Percentiles rank a stretch among this genome's conserved stretches.
phyloP scores from a whole-genome alignment of 2,113 vertebrate species.

The Lampris megalopsis region DNA sequence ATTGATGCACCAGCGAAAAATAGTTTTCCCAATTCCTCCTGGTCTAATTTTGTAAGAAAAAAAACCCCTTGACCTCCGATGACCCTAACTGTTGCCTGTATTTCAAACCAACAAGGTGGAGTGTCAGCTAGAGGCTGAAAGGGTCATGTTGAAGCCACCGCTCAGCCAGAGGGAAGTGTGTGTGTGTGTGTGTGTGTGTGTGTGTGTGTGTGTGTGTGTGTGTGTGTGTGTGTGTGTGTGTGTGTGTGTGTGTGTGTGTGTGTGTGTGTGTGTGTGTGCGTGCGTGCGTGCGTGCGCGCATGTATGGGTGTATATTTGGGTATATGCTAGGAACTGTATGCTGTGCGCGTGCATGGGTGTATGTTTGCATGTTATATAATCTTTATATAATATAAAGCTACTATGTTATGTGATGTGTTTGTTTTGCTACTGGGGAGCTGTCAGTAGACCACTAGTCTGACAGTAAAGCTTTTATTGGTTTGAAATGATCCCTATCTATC shows the following conservation, averaged over 20 bases:
- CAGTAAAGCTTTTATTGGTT: too few relatives aligned
- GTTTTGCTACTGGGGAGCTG: too few relatives aligned
- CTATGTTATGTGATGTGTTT: too few relatives aligned
- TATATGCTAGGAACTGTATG: neutral
- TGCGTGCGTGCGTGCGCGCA: neutral
- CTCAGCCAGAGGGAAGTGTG: neutral
- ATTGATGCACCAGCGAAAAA: constrained; percentile 16
- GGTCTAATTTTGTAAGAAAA: constrained; percentile 18
- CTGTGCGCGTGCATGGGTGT: neutral
- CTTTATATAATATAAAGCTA: too few relatives aligned
- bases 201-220: constrained; percentile 2
- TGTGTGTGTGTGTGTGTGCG: neutral
- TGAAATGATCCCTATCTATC: neutral
- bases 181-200: neutral
- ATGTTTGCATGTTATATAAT: neutral
- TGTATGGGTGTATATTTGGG: neutral
- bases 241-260: neutral
- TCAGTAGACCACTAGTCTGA: too few relatives aligned
- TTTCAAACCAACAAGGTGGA: neutral
- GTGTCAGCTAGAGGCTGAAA: neutral
- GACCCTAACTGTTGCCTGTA: constrained; percentile 5
- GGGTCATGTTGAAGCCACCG: neutral
- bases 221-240: constrained; percentile 1
- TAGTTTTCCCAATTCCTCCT: constrained; percentile 20
- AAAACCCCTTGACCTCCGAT: constrained; percentile 9